These are phyloP conservation scores for Litoditis marina DNA, from an alignment of 2,888 invertebrate genomes.

Conservation along the genomic window DNA sequence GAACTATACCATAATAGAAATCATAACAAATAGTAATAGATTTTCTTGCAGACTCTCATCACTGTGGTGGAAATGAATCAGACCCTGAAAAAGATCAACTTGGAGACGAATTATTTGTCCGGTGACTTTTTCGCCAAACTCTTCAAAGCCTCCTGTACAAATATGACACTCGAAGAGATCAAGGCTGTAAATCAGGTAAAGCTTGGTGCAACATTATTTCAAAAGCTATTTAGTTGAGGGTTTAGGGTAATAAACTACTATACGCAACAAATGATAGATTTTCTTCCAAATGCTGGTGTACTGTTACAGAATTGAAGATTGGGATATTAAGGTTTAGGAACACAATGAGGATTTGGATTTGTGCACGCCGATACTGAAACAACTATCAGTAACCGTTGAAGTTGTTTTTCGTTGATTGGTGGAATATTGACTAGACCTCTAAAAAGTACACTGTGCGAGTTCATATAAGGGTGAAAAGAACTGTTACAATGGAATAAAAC, in stretches of 20 bases:
- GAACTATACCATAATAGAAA: no score
- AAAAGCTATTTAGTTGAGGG: no score
- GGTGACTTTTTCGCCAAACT: constrained; percentile 82
- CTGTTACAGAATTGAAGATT: no score
- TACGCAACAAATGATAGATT: neutral
- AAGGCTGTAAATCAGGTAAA: constrained; percentile 85
- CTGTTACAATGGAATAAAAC: no score
- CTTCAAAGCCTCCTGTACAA: constrained; percentile 78
- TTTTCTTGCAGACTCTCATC: constrained; percentile 62
- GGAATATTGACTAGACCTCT: no score
- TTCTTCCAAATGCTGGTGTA: neutral
- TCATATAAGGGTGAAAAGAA: no score
- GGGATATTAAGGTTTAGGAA: neutral
- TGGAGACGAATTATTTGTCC: constrained; percentile 83
- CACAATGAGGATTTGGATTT: neutral
- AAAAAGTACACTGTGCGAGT: no score
- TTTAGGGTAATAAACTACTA: no score
- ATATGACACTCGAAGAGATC: constrained; percentile 86
- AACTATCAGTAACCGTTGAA: no score
- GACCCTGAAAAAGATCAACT: constrained; percentile 65
- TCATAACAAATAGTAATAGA: no score
- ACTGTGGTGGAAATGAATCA: constrained; percentile 69
- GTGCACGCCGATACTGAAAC: no score
- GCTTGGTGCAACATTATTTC: neutral
- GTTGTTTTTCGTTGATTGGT: no score